Percentiles rank a stretch among this genome's conserved stretches.
phyloP scores from a whole-genome alignment of 1,140 invertebrate species.

The Plodia interpunctella region DNA sequence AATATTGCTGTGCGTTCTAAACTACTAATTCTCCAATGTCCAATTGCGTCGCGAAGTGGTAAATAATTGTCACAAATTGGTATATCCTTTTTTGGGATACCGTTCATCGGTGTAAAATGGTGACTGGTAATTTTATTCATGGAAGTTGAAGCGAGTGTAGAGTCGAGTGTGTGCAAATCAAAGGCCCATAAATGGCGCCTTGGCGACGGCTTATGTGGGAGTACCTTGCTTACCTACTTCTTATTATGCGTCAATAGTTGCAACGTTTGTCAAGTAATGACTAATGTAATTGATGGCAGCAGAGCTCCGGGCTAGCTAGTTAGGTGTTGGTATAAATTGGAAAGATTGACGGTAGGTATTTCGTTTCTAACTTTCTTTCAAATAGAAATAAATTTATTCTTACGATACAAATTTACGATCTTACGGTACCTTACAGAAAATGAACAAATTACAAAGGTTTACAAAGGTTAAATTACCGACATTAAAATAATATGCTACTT shows the following conservation, averaged over 20 bases:
- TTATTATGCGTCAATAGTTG: constrained; percentile 34
- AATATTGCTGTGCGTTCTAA: constrained; percentile 29
- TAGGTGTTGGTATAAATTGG: no score
- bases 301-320: background rate
- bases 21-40: constrained; percentile 17
- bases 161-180: constrained; percentile 14
- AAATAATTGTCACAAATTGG: constrained; percentile 20
- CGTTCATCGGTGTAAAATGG: constrained; percentile 18
- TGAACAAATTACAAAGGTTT: no score
- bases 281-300: background rate
- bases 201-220: constrained; percentile 34
- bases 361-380: no score
- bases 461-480: no score
- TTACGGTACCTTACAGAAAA: no score
- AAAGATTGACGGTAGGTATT: no score
- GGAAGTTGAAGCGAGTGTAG: constrained; percentile 18
- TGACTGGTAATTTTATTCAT: constrained; percentile 43
- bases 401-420: no score
- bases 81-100: constrained; percentile 16
- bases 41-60: constrained; percentile 13
- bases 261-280: constrained; percentile 22
- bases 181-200: constrained; percentile 41
- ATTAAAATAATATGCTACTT: no score
- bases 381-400: no score
- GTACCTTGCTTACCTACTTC: constrained; percentile 19